A percentile compares a stretch with the other conserved stretches of the same genome.
These are phyloP conservation scores for Scaptomyza cyrtandrae DNA, from an alignment of 2,888 invertebrate genomes.

Conservation along the genomic window DNA sequence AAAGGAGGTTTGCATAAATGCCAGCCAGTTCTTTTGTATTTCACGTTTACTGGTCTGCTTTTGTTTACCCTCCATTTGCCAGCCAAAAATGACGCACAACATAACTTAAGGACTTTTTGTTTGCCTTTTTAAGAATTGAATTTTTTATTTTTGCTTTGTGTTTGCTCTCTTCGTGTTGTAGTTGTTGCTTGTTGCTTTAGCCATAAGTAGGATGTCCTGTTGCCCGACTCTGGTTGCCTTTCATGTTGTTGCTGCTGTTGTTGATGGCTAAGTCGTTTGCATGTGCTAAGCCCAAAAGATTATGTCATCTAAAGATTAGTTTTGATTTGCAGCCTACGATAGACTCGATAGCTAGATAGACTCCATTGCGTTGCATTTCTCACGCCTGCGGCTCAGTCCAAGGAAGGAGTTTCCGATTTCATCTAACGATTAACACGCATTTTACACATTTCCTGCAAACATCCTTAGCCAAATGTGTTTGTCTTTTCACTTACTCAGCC, in stretches of 20 bases:
- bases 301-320: constrained; percentile 72
- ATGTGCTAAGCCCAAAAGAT: constrained; percentile 66
- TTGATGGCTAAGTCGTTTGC: constrained; percentile 65
- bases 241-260: constrained; percentile 27
- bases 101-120: constrained; percentile 84
- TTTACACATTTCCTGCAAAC: constrained; percentile 69
- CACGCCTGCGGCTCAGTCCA: constrained; percentile 59
- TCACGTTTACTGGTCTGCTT: constrained; percentile 39
- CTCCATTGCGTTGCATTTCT: constrained; percentile 73
- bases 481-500: constrained; percentile 59
- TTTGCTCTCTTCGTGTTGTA: constrained; percentile 13
- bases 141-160: constrained; percentile 18
- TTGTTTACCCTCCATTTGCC: constrained; percentile 67
- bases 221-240: constrained; percentile 45
- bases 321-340: constrained; percentile 59
- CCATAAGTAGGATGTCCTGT: constrained; percentile 78
- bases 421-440: constrained; percentile 50
- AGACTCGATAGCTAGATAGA: constrained; percentile 21
- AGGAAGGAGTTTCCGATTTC: constrained; percentile 67
- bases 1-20: constrained; percentile 68
- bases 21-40: constrained; percentile 48
- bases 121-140: constrained; percentile 80
- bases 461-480: constrained; percentile 59
- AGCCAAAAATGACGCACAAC: constrained; percentile 74
- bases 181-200: constrained; percentile 35